Evolutionary conservation across 2,797 vertebrate genomes (phyloP).

Genomic region (Limnodromus scolopaceus): DNA sequence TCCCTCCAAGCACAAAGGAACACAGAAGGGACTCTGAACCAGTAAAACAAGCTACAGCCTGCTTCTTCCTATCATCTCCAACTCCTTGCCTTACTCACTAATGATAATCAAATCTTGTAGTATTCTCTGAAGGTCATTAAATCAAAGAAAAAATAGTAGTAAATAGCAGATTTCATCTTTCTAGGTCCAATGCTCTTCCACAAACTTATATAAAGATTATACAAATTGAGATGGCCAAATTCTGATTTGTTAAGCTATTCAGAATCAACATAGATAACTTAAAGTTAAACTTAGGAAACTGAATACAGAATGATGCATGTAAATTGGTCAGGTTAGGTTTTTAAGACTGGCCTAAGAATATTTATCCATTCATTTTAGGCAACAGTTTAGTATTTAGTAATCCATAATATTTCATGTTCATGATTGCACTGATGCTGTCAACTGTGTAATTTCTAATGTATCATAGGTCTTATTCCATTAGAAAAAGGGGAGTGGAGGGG

Average conservation of each 20-base stretch:
- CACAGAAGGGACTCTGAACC: background rate
- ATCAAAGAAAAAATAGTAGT: background rate
- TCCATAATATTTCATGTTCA: background rate
- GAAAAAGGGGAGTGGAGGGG: fast-evolving
- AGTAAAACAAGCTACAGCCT: background rate
- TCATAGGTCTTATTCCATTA: background rate
- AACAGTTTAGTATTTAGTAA: background rate
- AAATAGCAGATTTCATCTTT: background rate
- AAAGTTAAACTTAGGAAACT: background rate
- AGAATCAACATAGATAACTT: background rate
- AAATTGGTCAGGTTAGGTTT: background rate
- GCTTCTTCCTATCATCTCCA: background rate
- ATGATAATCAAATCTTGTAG: background rate
- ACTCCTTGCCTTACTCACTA: background rate
- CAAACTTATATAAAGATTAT: background rate
- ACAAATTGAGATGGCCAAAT: background rate
- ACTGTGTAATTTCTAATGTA: background rate
- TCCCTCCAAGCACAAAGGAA: background rate
- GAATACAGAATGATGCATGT: background rate
- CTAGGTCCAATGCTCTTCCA: background rate
- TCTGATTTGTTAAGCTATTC: background rate
- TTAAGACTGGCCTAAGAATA: background rate
- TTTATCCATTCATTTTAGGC: background rate
- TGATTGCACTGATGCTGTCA: background rate
- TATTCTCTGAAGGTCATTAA: background rate